These are phyloP conservation scores for Acyrthosiphon pisum DNA, from an alignment of 1,140 invertebrate species.

Conservation along the genomic window DNA sequence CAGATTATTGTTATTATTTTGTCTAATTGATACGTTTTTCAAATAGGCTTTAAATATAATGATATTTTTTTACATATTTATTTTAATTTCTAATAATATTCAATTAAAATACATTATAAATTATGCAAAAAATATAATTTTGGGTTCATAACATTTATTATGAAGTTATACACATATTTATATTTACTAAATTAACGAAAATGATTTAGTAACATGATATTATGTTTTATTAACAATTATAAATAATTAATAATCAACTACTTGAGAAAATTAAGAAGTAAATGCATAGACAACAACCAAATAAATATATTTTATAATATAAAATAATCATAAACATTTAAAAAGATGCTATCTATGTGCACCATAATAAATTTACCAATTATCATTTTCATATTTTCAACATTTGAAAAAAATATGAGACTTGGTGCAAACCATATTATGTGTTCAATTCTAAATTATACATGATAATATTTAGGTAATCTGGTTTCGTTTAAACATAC, in stretches of 20 bases:
- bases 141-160: neutral
- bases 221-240: neutral
- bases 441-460: neutral
- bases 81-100: neutral
- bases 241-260: neutral
- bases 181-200: neutral
- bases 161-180: neutral
- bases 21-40: neutral
- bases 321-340: neutral
- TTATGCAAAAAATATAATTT: neutral
- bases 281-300: neutral
- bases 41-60: neutral
- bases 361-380: neutral
- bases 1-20: neutral
- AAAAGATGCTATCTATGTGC: neutral
- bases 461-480: neutral
- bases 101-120: neutral
- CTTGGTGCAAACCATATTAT: neutral
- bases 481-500: neutral
- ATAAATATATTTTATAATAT: neutral
- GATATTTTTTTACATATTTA: neutral
- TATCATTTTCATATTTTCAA: neutral
- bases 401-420: neutral
- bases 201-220: neutral
- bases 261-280: neutral